A percentile compares a stretch with the other conserved stretches of the same genome.
These are phyloP conservation scores for Stigmatopora nigra DNA, from an alignment of 2,113 vertebrate genomes.

Conservation along the genomic window DNA sequence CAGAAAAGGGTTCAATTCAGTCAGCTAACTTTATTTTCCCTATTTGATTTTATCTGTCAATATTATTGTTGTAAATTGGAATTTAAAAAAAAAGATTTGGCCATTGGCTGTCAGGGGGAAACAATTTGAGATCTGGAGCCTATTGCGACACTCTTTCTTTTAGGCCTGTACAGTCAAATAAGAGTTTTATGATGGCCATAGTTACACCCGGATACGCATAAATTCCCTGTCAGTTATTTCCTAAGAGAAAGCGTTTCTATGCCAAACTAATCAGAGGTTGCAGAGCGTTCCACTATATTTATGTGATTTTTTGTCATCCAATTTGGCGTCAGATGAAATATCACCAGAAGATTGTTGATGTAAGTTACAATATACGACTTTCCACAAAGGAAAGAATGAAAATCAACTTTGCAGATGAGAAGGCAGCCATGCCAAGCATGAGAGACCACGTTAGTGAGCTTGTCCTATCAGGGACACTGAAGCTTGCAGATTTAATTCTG, in stretches of 20 bases:
- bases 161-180: not conserved
- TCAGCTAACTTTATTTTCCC: not conserved
- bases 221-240: not conserved
- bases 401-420: slow-evolving; percentile 20
- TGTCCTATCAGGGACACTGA: slow-evolving; percentile 36
- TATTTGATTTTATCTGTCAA: not conserved
- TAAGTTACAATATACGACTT: not conserved
- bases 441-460: slow-evolving; percentile 26
- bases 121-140: not conserved
- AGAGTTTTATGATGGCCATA: not conserved
- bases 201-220: not conserved
- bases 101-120: not conserved
- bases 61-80: not conserved
- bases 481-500: slow-evolving; percentile 49
- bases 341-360: not conserved
- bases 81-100: not conserved
- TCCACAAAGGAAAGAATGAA: not conserved
- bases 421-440: slow-evolving; percentile 19
- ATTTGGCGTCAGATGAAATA: not conserved
- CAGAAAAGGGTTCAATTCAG: not conserved
- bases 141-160: not conserved
- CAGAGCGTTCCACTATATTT: not conserved
- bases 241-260: not conserved
- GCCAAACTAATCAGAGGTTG: slow-evolving; percentile 1
- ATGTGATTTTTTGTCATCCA: not conserved